Base-by-base conservation (phyloP, 1,140 invertebrate species). In the Calephelis nemesis region DNA sequence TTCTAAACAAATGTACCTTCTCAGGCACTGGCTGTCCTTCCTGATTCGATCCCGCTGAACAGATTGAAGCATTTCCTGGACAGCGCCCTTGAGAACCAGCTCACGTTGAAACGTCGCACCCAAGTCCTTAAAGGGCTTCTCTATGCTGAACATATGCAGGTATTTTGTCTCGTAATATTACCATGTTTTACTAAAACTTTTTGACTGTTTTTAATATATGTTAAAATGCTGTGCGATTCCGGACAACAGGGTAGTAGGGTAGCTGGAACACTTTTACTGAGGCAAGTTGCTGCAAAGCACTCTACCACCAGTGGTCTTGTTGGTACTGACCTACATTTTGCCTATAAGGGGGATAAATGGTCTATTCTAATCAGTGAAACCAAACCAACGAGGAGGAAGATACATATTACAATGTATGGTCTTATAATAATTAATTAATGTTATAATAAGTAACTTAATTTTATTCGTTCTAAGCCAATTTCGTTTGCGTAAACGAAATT, bases 81-180 rank as follows among this genome's bases (percentile, higher is more conserved):
- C 74, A 95, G 95, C 58, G 95, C 96, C 42, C 82, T 98, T 42
- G 95, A 97, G 67, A 94, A 95, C 48, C 94, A 95, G 67, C 93
- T 97, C 3, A 94, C 95, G 10, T 93, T 95, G 39, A 94, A 95
- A 72, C 91, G 97, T 63, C 93, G 94, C 58, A 94, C 93, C 10
- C 96, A 98, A 84, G 93, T 98, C 2, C 92, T 97, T 47, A 97
- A 96, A 80, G 96, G 96, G 13, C 86, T 98, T 39, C 84, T 97
- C 10, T 96, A 96, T 78, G 96, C 97, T 0, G 97, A 98, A 89
- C 94, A 96, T 85, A 91, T 96, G 54, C 95, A 96, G 87, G 92
- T 92, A 76, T 67, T 19, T 6, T 48, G 42, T 5, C 50, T 52
- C 5, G 30, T 30, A 30, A 30, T 30, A 30, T 30, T 30, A 30